Percentiles rank a stretch among this genome's conserved stretches.
Evolutionary conservation across 1,140 invertebrate species (phyloP).

Genomic region (Pseudobourletiella spinata): DNA sequence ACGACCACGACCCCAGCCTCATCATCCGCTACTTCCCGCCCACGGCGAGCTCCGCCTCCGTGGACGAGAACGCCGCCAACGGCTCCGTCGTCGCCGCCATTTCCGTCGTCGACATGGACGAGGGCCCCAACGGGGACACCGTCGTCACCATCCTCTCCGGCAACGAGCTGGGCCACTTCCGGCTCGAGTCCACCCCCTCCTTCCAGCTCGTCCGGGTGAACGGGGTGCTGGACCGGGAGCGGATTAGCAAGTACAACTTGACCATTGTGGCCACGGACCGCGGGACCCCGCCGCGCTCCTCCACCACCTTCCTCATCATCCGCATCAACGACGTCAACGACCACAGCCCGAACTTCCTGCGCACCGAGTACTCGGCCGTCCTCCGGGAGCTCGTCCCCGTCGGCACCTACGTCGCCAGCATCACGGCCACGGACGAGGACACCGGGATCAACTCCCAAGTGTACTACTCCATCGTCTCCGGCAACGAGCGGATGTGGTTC

Average conservation of each 20-base stretch:
- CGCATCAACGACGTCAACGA: constrained; percentile 92
- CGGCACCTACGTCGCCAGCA: constrained; percentile 73
- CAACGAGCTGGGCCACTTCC: constrained; percentile 83
- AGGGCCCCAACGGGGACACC: constrained; percentile 74
- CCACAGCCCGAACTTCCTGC: constrained; percentile 87
- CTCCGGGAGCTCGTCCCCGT: constrained; percentile 75
- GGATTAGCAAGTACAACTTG: constrained; percentile 83
- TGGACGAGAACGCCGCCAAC: constrained; percentile 85
- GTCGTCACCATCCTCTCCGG: constrained; percentile 71
- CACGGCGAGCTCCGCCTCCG: constrained; percentile 71
- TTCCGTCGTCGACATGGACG: constrained; percentile 82
- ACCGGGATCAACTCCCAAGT: constrained; percentile 81
- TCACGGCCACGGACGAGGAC: constrained; percentile 82
- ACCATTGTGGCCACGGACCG: constrained; percentile 83
- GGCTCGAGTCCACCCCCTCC: constrained; percentile 67
- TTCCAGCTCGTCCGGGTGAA: constrained; percentile 87
- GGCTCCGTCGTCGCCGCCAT: constrained; percentile 86
- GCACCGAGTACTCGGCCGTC: constrained; percentile 79
- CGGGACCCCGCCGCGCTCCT: constrained; percentile 71
- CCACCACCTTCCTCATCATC: constrained; percentile 76
- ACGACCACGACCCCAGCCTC: constrained; percentile 89
- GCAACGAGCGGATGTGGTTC: constrained; percentile 81
- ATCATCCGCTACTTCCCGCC: constrained; percentile 79
- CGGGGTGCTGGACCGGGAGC: constrained; percentile 81
- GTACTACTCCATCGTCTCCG: constrained; percentile 74